Percentiles rank a stretch among this genome's conserved stretches.
These are phyloP conservation scores for Premnoplex brunnescens DNA, from an alignment of 2,797 vertebrate species.

Conservation along the genomic window DNA sequence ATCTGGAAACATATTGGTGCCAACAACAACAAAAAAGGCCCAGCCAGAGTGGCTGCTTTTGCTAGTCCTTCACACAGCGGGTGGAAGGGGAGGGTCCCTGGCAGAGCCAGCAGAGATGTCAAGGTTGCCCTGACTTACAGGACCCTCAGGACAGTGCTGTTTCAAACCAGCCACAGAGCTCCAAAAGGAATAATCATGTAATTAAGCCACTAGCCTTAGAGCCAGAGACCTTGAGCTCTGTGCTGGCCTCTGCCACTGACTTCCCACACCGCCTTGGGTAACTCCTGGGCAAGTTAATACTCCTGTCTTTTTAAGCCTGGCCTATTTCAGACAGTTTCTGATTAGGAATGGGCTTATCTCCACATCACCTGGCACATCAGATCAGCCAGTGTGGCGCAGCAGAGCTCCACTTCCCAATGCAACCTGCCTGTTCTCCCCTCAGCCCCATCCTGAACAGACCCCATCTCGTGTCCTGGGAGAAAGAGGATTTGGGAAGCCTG, in stretches of 20 bases:
- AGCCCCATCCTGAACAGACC: not conserved
- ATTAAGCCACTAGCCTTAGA: not conserved
- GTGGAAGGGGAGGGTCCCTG: not conserved
- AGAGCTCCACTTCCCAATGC: not conserved
- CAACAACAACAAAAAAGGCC: constrained; percentile 57
- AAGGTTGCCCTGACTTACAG: constrained; percentile 10
- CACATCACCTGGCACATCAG: not conserved
- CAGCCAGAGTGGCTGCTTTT: constrained; percentile 8
- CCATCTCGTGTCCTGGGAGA: not conserved
- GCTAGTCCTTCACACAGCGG: not conserved
- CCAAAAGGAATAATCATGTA: not conserved
- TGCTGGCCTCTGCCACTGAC: not conserved
- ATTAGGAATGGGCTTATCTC: not conserved
- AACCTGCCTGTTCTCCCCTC: not conserved
- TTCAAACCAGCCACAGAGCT: not conserved
- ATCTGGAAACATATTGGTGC: constrained; percentile 73
- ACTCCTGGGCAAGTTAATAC: not conserved
- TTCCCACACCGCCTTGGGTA: not conserved
- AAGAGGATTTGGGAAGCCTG: not conserved
- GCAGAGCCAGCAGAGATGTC: not conserved
- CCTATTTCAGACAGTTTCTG: not conserved
- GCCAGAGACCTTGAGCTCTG: not conserved
- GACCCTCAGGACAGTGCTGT: not conserved
- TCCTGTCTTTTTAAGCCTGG: not conserved
- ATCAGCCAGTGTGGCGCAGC: not conserved